Conservation (phyloP, 2,797 vertebrate genomes). For the Sphenopsis melanotis region DNA sequence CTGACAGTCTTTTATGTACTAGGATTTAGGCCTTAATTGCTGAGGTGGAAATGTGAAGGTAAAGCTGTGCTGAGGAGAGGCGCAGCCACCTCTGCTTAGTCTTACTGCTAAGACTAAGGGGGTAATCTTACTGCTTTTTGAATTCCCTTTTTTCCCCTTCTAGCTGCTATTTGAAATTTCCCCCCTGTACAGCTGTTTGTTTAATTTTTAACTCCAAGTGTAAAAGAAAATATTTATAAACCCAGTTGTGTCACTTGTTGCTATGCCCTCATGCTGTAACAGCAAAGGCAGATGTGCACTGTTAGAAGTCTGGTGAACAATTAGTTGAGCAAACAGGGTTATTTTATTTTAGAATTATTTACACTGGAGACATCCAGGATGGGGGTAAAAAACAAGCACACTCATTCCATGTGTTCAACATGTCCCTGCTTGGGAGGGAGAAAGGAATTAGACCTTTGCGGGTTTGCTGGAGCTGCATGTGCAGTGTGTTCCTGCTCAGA, state of each 20-base stretch:
- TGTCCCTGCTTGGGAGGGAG: neutral
- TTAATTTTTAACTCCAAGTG: neutral
- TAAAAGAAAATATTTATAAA: neutral
- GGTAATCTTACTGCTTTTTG: neutral
- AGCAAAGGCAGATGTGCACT: neutral
- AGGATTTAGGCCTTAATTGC: neutral
- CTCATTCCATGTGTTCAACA: neutral
- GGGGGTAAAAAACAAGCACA: rapidly evolving
- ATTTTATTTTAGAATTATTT: neutral
- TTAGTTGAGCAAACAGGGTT: neutral
- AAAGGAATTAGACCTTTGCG: neutral
- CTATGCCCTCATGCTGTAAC: neutral
- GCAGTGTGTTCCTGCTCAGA: neutral
- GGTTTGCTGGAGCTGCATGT: neutral
- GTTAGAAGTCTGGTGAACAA: neutral
- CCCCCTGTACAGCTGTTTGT: neutral
- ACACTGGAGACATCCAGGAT: neutral
- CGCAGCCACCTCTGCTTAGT: neutral
- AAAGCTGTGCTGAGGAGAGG: neutral
- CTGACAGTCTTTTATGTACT: neutral
- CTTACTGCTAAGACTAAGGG: neutral
- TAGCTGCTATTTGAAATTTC: neutral
- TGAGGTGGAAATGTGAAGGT: neutral
- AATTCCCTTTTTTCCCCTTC: neutral
- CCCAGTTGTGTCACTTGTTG: neutral